Conservation (phyloP, 2,888 invertebrate species). For the Eristalis tenax region DNA sequence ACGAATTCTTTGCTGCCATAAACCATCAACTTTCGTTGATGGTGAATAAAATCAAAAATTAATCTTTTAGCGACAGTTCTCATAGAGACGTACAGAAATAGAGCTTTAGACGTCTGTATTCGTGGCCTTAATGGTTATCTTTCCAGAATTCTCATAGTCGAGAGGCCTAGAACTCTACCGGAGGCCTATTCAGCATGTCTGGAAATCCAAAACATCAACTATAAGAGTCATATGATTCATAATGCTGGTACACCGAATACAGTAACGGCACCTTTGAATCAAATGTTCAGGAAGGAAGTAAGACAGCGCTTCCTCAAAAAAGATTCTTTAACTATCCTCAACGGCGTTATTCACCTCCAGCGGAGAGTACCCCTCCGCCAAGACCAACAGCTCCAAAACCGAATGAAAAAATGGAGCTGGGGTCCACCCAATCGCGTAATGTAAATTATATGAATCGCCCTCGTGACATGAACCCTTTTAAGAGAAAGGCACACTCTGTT, state of each 20-base stretch:
- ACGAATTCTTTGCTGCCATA: slow-evolving; percentile 64
- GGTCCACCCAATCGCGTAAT: neutral
- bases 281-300: neutral
- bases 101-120: slow-evolving; percentile 34
- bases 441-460: slow-evolving; percentile 26
- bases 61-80: neutral
- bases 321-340: neutral
- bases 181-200: too few relatives aligned
- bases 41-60: slow-evolving; percentile 60
- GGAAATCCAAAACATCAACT: too few relatives aligned
- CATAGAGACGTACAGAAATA: slow-evolving; percentile 9
- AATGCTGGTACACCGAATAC: too few relatives aligned
- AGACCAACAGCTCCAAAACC: neutral
- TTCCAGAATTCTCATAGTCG: slow-evolving; percentile 18
- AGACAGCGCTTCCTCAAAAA: neutral
- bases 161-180: too few relatives aligned
- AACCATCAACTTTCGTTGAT: slow-evolving; percentile 68
- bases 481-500: neutral
- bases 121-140: slow-evolving; percentile 18
- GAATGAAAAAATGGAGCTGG: neutral
- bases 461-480: neutral
- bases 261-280: neutral
- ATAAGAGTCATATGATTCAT: too few relatives aligned
- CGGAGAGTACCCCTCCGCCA: neutral
- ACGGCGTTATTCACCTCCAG: too few relatives aligned